Evolutionary conservation across 2,113 vertebrate species (phyloP).

Genomic region (Takifugu bimaculatus): DNA sequence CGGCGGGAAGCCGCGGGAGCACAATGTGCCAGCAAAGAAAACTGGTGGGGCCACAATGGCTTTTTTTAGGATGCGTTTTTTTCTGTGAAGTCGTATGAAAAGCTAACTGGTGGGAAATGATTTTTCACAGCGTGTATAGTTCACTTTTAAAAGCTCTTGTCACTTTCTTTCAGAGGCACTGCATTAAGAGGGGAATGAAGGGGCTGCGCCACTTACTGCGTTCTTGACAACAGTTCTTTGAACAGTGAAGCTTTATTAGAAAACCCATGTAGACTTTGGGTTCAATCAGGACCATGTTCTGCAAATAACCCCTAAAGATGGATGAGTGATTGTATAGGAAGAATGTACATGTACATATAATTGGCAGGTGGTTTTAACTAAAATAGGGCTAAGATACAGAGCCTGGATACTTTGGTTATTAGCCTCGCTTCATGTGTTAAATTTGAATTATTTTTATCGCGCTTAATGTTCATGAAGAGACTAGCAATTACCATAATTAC

Average conservation of each 20-base stretch:
- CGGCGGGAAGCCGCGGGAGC: slow-evolving; percentile 24
- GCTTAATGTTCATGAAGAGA: neutral
- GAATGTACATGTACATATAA: neutral
- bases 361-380: no score
- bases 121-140: slow-evolving; percentile 39
- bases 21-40: slow-evolving; percentile 14
- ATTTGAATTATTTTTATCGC: no score
- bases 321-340: neutral
- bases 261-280: neutral
- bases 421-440: no score
- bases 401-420: no score
- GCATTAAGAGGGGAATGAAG: slow-evolving; percentile 9
- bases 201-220: neutral
- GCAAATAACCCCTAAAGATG: neutral
- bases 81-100: slow-evolving; percentile 33
- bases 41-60: slow-evolving; percentile 12
- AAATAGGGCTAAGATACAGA: no score
- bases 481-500: slow-evolving; percentile 25
- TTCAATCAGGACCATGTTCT: neutral
- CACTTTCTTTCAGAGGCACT: slow-evolving; percentile 7
- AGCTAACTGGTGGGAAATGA: slow-evolving; percentile 34
- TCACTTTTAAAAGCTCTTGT: slow-evolving; percentile 24
- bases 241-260: slow-evolving; percentile 11
- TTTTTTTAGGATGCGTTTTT: slow-evolving; percentile 19
- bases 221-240: slow-evolving; percentile 10